Evolutionary conservation across 64 coral and sea anemone genomes (phyloP), one percentile per base, ranked within the genome.

Genomic region (Montipora sp.): DNA sequence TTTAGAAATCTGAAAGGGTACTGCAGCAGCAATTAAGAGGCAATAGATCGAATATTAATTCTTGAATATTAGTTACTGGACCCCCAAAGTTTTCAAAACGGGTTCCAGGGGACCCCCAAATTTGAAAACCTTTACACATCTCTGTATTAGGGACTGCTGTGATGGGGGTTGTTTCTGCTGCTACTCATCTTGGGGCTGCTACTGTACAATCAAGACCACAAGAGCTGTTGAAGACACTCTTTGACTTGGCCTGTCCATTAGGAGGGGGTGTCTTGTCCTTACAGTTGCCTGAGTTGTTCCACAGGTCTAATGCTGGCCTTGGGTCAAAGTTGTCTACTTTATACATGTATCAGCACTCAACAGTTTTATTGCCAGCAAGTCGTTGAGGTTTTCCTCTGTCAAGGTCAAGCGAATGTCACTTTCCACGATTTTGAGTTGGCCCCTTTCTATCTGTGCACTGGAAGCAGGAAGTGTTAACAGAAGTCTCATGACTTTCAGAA

Each of bases 331-430:
- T 36, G 36, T 36, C 36, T 2, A 36, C 36, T 36, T 36, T 36
- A 36, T 36, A 36, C 36, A 36, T 36, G 36, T 36, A 79, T 79
- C 77, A 79, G 77, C 77, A 79, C 77, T 79, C 77, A 79, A 47
- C 51, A 79, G 77, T 79, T 79, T 79, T 8, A 51, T 48, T 51
- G 77, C 77, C 77, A 53, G 6, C 8, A 21, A 51, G 9, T 79
- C 77, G 48, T 79, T 79, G 19, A 79, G 49, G 53, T 19, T 6
- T 79, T 79, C 77, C 48, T 79, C 77, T 79, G 47, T 51, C 48
- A 79, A 79, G 77, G 77, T 79, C n/a, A 48, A 55, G 77, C 48
- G 77, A 11, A 79, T 79, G 77, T 79, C 77, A 79, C 77, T 79
- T 53, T 79, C 48, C 18, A 51, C 6, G 48, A 79, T 79, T 79